phyloP scores from a whole-genome alignment of 2,113 vertebrate species.

The Neolamprologus kungweensis region DNA sequence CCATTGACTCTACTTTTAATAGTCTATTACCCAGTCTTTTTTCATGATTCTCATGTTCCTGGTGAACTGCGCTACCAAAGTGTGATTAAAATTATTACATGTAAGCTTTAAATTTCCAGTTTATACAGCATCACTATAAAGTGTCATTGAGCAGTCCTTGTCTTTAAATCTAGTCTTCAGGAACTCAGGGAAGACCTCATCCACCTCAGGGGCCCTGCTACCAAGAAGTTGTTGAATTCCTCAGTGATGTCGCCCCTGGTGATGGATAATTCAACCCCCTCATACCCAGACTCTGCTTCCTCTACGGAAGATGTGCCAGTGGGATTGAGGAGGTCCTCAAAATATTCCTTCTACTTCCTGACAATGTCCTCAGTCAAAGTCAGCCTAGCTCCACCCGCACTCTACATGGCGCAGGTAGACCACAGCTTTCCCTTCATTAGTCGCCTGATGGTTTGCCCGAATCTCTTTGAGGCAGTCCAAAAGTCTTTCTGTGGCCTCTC shows the following conservation, averaged over 20 bases:
- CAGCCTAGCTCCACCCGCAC: not conserved
- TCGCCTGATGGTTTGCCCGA: not conserved
- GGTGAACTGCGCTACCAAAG: not conserved
- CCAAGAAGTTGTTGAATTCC: not conserved
- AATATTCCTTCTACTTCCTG: not conserved
- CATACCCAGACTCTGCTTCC: not conserved
- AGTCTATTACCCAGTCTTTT: not conserved
- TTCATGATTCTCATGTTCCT: not conserved
- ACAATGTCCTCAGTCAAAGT: not conserved
- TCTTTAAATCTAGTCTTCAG: not conserved
- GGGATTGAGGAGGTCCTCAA: not conserved
- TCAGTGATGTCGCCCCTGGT: not conserved
- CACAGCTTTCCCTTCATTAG: not conserved
- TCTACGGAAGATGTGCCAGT: not conserved
- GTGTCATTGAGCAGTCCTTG: not conserved
- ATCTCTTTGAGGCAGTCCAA: not conserved
- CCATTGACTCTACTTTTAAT: not conserved
- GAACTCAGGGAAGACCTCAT: not conserved
- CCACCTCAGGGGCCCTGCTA: not conserved
- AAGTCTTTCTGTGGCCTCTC: not conserved
- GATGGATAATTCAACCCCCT: not conserved
- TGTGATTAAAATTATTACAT: not conserved
- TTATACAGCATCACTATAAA: not conserved
- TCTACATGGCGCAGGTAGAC: not conserved
- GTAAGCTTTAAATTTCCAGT: rapidly evolving